phyloP scores from a whole-genome alignment of 2,797 vertebrate species.

The Coendou prehensilis region DNA sequence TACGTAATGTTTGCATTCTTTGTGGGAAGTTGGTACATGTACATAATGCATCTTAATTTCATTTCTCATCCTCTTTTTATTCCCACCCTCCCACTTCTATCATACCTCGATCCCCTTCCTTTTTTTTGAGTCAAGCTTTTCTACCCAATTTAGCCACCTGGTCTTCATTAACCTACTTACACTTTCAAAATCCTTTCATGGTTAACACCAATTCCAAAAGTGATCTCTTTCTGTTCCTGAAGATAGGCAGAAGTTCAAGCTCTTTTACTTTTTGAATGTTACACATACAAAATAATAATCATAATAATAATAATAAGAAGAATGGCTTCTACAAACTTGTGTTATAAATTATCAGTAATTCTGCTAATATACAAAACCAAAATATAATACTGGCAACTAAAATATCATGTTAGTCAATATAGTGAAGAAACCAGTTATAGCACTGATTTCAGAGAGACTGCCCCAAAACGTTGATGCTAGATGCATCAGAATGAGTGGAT shows the following conservation, averaged over 20 bases:
- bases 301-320: neutral
- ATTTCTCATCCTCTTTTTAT: neutral
- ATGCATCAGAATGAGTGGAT: neutral
- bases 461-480: neutral
- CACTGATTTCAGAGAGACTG: slow-evolving; percentile 16
- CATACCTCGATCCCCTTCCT: neutral
- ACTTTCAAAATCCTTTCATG: neutral
- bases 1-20: neutral
- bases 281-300: neutral
- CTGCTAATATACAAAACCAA: neutral
- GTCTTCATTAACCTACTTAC: neutral
- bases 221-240: neutral
- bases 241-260: neutral
- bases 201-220: neutral
- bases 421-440: neutral
- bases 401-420: slow-evolving; percentile 32
- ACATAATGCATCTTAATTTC: neutral
- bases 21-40: neutral
- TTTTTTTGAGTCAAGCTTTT: slow-evolving; percentile 22
- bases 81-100: neutral
- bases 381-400: neutral
- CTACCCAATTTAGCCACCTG: neutral
- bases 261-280: slow-evolving; percentile 12
- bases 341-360: neutral
- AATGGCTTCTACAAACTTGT: neutral